Conservation (phyloP, 2,113 vertebrate genomes). For the Okapia johnstoni region DNA sequence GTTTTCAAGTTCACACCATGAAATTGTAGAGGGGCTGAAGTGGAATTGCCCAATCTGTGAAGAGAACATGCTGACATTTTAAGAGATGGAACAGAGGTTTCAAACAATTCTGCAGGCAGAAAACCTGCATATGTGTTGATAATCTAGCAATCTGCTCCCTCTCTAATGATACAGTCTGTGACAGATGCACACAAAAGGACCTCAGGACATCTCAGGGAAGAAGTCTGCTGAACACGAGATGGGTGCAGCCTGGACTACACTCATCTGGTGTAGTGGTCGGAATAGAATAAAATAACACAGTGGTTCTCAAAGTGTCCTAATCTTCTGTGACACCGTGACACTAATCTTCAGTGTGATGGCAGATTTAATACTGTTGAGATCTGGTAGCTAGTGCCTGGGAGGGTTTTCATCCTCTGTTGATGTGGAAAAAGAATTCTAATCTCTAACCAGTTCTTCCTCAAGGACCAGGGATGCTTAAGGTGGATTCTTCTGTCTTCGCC, state of each 20-base stretch:
- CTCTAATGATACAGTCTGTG: neutral
- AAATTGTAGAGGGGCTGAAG: neutral
- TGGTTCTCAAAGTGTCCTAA: neutral
- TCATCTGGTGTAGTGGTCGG: neutral
- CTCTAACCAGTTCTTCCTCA: neutral
- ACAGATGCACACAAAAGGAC: neutral
- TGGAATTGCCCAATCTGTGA: slow-evolving; percentile 9
- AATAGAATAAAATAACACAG: neutral
- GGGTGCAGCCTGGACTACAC: neutral
- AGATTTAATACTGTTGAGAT: neutral
- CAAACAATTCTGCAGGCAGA: slow-evolving; percentile 26
- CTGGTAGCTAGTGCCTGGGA: neutral
- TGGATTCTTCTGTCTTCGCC: neutral
- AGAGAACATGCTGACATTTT: slow-evolving; percentile 42
- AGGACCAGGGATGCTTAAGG: neutral
- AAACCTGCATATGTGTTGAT: slow-evolving; percentile 4
- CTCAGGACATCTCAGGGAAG: neutral
- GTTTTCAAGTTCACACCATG: slow-evolving; percentile 39
- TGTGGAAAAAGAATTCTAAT: neutral
- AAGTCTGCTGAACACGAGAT: neutral
- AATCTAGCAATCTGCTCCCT: slow-evolving; percentile 41
- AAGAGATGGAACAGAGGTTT: slow-evolving; percentile 25
- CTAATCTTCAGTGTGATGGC: neutral
- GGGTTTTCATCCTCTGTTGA: neutral
- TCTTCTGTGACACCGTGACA: neutral